phyloP scores from a whole-genome alignment of 1,140 invertebrate genomes.

The Pinna nobilis region DNA sequence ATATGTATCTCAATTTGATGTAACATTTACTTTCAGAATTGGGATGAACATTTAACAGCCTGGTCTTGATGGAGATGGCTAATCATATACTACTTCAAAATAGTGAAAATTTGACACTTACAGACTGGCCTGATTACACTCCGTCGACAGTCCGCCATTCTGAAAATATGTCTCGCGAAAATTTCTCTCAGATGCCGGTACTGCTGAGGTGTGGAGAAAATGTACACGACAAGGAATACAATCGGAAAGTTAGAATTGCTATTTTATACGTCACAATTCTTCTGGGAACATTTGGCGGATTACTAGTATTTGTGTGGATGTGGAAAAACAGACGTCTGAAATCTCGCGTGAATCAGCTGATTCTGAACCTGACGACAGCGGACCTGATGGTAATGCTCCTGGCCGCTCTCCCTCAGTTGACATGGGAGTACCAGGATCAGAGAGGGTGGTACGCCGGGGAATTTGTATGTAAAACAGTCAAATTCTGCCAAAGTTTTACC shows the following conservation, averaged over 20 bases:
- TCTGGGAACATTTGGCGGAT: constrained; percentile 57
- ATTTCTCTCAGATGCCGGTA: too few species aligned
- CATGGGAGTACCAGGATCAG: constrained; percentile 71
- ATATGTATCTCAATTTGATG: too few species aligned
- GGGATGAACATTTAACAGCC: too few species aligned
- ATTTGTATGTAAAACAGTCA: constrained; percentile 70
- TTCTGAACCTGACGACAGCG: constrained; percentile 71
- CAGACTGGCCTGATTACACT: too few species aligned
- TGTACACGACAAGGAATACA: constrained; percentile 58
- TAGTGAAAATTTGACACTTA: too few species aligned
- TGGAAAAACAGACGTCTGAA: constrained; percentile 54
- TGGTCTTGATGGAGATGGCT: too few species aligned
- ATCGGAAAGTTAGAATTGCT: constrained; percentile 48
- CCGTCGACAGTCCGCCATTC: too few species aligned
- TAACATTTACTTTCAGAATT: too few species aligned
- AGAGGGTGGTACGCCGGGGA: constrained; percentile 71
- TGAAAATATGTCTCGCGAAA: too few species aligned
- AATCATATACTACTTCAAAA: too few species aligned
- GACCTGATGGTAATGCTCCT: constrained; percentile 71
- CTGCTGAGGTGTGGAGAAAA: too few species aligned
- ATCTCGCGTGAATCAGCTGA: constrained; percentile 67
- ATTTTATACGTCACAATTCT: constrained; percentile 57
- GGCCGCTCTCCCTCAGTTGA: constrained; percentile 68
- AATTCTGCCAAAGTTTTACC: constrained; percentile 72
- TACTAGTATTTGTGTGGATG: constrained; percentile 61